phyloP scores from a whole-genome alignment of 2,113 vertebrate species.

The Cyanistes caeruleus region DNA sequence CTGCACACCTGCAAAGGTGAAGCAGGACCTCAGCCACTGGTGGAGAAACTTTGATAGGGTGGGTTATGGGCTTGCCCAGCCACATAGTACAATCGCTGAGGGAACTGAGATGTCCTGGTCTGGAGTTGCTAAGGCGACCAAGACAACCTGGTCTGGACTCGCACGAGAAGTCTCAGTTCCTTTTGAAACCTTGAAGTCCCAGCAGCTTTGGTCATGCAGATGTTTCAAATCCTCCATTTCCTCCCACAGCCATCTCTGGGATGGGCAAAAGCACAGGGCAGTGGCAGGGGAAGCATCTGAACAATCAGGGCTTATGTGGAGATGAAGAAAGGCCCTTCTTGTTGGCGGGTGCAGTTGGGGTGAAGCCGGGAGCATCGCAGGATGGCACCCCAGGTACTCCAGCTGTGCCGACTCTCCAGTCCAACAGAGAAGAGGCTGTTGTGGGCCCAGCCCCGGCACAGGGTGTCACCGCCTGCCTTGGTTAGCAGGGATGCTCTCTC shows the following conservation, averaged over 20 bases:
- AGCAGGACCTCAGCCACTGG: background rate
- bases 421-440: conserved; percentile 54
- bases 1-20: background rate
- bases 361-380: conserved; percentile 15
- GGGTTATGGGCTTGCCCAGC: background rate
- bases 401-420: conserved; percentile 70
- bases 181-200: background rate
- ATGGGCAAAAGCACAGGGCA: conserved; percentile 22
- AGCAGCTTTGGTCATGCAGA: background rate
- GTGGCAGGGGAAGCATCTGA: background rate
- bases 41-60: background rate
- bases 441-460: conserved; percentile 58
- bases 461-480: conserved; percentile 70
- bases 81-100: background rate
- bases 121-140: background rate
- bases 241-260: background rate
- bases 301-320: conserved; percentile 70
- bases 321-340: conserved; percentile 74
- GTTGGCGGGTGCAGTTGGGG: conserved; percentile 13
- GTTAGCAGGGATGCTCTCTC: background rate
- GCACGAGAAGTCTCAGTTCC: fast-evolving
- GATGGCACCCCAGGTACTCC: conserved; percentile 77
- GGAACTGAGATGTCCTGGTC: background rate
- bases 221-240: background rate
- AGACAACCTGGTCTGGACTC: background rate